phyloP scores from a whole-genome alignment of 2,888 invertebrate species.

The Blomia tropicalis region DNA sequence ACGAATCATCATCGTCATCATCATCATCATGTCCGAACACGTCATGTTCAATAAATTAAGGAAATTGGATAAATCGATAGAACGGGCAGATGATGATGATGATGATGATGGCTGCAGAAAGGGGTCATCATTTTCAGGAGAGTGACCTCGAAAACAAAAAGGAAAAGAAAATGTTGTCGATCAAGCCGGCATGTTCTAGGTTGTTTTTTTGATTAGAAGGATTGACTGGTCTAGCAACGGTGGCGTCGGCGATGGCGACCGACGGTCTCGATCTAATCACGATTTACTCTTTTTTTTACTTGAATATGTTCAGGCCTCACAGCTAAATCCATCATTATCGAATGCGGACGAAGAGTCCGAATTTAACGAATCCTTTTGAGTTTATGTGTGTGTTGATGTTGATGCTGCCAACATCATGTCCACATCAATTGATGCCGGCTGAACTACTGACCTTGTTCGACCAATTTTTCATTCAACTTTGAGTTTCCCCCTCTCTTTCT shows the following conservation, averaged over 20 bases:
- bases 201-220: too few relatives aligned
- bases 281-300: neutral
- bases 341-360: too few relatives aligned
- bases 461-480: too few relatives aligned
- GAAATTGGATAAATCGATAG: slow-evolving; percentile 11
- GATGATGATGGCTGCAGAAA: too few relatives aligned
- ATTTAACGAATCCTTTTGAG: slow-evolving; percentile 15
- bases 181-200: too few relatives aligned
- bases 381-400: too few relatives aligned
- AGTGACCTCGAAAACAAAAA: slow-evolving; percentile 6
- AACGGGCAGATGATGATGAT: too few relatives aligned
- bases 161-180: too few relatives aligned
- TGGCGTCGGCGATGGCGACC: neutral
- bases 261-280: neutral
- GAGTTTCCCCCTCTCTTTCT: too few relatives aligned
- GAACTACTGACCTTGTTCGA: slow-evolving; percentile 8
- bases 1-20: neutral
- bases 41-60: slow-evolving; percentile 12
- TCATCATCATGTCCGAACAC: neutral
- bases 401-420: neutral
- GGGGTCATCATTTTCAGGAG: slow-evolving; percentile 4
- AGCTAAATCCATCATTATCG: slow-evolving; percentile 11
- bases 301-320: neutral
- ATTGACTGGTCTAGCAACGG: too few relatives aligned
- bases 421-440: neutral